Evolutionary conservation across 2,888 invertebrate species (phyloP).

Genomic region (Acrocyrtus sp.): DNA sequence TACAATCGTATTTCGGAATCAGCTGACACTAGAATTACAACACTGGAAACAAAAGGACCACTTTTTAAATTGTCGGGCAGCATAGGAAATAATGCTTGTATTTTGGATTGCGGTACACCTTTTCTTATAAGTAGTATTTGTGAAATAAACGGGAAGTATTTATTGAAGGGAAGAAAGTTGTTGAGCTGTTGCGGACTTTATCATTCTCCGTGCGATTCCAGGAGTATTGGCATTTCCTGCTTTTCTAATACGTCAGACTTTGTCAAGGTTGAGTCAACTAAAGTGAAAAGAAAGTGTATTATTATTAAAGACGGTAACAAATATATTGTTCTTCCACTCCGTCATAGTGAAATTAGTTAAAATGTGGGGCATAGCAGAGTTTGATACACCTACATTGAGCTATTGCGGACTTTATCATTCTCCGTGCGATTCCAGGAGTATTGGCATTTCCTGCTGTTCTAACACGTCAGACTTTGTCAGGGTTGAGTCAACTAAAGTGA

Average conservation of each 20-base stretch:
- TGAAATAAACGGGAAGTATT: neutral
- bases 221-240: neutral
- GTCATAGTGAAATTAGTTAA: neutral
- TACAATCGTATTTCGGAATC: conserved; percentile 9
- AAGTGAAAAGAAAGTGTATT: neutral
- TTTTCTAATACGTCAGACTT: neutral
- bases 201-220: neutral
- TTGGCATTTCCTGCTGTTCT: neutral
- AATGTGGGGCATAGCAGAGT: no score
- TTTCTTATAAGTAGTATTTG: neutral
- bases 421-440: neutral
- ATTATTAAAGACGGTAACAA: neutral
- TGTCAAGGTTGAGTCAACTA: neutral
- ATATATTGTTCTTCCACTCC: neutral
- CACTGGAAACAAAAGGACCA: neutral
- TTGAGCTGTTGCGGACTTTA: neutral
- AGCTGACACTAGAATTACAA: neutral
- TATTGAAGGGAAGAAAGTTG: conserved; percentile 1
- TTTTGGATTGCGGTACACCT: neutral
- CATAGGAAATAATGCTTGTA: neutral
- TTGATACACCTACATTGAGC: no score
- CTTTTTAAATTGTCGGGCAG: neutral
- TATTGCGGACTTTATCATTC: neutral
- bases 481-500: neutral
- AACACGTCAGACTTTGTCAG: neutral